A percentile compares a stretch with the other conserved stretches of the same genome.
Conservation (phyloP, 1,140 invertebrate species). For the Drosophila sp. region DNA sequence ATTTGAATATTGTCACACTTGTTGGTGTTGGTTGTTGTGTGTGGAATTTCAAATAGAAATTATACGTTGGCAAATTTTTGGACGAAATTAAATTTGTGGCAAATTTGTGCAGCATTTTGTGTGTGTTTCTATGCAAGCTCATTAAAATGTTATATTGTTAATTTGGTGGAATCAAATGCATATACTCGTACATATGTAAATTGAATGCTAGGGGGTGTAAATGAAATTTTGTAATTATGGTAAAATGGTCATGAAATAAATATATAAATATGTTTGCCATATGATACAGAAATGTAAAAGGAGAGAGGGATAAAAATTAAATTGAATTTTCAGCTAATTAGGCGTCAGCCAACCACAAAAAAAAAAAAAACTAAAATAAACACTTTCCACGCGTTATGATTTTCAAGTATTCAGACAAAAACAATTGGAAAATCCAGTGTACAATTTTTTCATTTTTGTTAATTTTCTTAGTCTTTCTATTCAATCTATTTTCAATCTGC, state of each 20-base stretch:
- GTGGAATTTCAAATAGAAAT: not conserved
- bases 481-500: conserved; percentile 30
- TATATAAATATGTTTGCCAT: conserved; percentile 36
- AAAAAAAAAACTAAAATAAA: not conserved
- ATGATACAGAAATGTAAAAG: conserved; percentile 48
- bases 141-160: conserved; percentile 62
- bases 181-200: conserved; percentile 17
- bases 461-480: not conserved
- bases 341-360: not conserved
- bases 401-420: not conserved
- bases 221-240: conserved; percentile 57
- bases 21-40: conserved; percentile 26
- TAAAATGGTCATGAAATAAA: conserved; percentile 62
- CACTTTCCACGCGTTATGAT: not conserved
- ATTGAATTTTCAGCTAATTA: conserved; percentile 50
- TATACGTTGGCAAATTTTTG: conserved; percentile 17
- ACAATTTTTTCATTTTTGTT: not conserved
- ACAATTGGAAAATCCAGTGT: not conserved
- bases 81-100: conserved; percentile 47
- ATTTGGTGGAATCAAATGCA: conserved; percentile 39
- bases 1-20: conserved; percentile 45
- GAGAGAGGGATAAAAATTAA: conserved; percentile 20
- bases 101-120: conserved; percentile 47
- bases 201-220: conserved; percentile 52
- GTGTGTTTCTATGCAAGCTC: conserved; percentile 49